Conservation (phyloP, 2,888 invertebrate species). For the Drosophila multiciliata region DNA sequence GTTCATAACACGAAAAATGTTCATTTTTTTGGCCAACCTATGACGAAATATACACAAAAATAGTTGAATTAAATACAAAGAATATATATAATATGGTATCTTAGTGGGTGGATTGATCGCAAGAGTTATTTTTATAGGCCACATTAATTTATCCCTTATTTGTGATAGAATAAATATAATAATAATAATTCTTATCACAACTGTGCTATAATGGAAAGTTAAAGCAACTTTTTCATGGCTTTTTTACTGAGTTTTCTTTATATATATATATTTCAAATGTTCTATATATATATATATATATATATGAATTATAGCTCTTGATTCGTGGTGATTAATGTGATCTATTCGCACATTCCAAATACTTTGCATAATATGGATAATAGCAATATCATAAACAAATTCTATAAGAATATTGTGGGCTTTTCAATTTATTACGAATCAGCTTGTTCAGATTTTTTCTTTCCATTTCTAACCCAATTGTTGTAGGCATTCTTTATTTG, state of each 20-base stretch:
- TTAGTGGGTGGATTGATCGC: conserved; percentile 8
- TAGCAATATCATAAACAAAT: conserved; percentile 31
- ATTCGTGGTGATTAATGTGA: conserved; percentile 29
- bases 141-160: not conserved
- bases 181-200: conserved; percentile 1
- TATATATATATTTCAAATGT: not conserved
- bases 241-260: not conserved
- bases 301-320: not conserved
- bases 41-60: conserved; percentile 69
- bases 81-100: conserved; percentile 19
- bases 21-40: conserved; percentile 45
- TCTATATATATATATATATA: not conserved
- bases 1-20: conserved; percentile 22
- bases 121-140: not conserved
- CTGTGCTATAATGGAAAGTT: not conserved
- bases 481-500: conserved; percentile 27
- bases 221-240: not conserved
- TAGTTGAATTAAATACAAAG: conserved; percentile 38
- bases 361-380: conserved; percentile 14
- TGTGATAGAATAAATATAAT: not conserved
- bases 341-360: conserved; percentile 26
- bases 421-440: conserved; percentile 10
- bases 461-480: not conserved
- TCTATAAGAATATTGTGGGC: conserved; percentile 3
- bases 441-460: not conserved